Conservation (phyloP, 2,888 invertebrate species). For the Pilophorus perplexus region DNA sequence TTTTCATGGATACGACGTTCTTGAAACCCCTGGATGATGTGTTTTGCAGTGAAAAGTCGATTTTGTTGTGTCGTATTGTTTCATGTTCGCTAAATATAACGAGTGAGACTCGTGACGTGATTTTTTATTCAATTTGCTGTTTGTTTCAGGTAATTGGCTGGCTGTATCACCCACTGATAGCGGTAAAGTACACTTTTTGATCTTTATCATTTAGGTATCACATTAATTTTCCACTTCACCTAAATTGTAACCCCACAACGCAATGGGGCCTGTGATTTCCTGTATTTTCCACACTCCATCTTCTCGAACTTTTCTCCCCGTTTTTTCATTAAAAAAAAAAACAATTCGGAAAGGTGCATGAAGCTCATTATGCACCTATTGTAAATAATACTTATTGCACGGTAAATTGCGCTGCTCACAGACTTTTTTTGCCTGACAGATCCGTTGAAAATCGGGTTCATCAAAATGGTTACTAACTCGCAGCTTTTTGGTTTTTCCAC, state of each 20-base stretch:
- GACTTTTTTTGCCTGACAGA: background rate
- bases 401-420: constrained; percentile 31
- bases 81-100: background rate
- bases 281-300: background rate
- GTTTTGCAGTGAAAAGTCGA: background rate
- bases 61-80: background rate
- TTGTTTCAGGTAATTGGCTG: constrained; percentile 46
- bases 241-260: background rate
- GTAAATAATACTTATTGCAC: constrained; percentile 30
- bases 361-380: constrained; percentile 28
- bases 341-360: constrained; percentile 22
- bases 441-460: background rate
- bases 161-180: constrained; percentile 44
- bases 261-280: background rate
- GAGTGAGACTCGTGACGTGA: too few species aligned
- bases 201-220: background rate
- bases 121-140: background rate
- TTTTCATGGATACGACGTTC: too few species aligned
- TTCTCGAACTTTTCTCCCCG: too few species aligned
- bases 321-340: too few species aligned
- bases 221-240: constrained; percentile 6
- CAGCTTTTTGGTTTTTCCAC: background rate
- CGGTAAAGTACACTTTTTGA: constrained; percentile 44
- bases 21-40: too few species aligned
- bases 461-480: background rate